Evolutionary conservation across 1,140 invertebrate genomes (phyloP), one percentile per base, ranked within the genome.

Genomic region (Leptestheria dahalacensis): DNA sequence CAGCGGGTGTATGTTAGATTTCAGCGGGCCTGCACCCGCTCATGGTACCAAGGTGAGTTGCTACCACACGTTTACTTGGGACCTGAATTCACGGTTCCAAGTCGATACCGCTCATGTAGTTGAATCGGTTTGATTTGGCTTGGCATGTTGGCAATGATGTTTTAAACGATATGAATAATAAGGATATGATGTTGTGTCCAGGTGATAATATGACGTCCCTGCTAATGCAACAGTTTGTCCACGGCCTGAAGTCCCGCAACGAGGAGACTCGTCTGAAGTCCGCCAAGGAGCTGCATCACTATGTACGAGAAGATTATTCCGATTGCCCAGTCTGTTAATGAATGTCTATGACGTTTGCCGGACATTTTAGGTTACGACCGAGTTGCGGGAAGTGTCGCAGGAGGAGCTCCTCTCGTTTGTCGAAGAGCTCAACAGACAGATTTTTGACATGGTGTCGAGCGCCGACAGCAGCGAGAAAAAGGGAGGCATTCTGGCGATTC

Each of bases 351-450:
- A 10, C 26, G 21, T 25, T 24, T 1, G 20, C 15, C 15, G 9
- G 12, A 33, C 20, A 50, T 41, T 28, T 51, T 24, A 73, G 72
- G 70, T 74, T 1, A 90, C 88, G 69, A 91, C 88, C 6, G 93
- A 97, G 66, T 71, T 97, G 15, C 79, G 90, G 12, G 92, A 96
- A 73, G 84, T 90, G 41, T 85, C 90, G n/a, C 79, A 85, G 50
- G 92, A 96, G 67, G 90, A 95, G 67, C 79, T 94, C 56, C 85
- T 84, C 20, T 74, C 79, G 25, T 96, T 97, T 69, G 84, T 97
- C 71, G 92, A 97, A 70, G 88, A 93, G 60, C 94, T 97, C 67
- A 94, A 95, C 70, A 86, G 92, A 71, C 86, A 94, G 66, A 95
- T 97, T 61, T 91, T 91, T 72, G 88, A 93, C 70, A 92, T 97